Percentiles rank a stretch among this genome's conserved stretches.
These are phyloP conservation scores for Kryptolebias ocellatus DNA, from an alignment of 2,797 vertebrate genomes.

Conservation along the genomic window DNA sequence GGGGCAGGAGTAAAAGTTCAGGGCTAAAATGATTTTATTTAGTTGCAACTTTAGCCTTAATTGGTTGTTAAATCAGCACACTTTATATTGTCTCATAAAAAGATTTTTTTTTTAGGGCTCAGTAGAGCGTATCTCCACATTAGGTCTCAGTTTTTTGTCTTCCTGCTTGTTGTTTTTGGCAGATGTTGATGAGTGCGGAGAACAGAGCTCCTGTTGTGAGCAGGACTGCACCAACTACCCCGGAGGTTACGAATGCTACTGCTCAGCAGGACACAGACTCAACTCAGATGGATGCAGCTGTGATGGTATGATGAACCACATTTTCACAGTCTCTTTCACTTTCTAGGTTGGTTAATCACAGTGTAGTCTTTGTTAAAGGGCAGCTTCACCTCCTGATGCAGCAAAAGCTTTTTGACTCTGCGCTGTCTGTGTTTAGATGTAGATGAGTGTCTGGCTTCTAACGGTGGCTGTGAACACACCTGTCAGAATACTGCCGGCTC, in stretches of 20 bases:
- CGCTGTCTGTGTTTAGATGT: slow-evolving; percentile 82
- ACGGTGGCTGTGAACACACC: slow-evolving; percentile 85
- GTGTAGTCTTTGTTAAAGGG: background rate
- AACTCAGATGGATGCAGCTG: slow-evolving; percentile 88
- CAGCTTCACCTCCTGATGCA: background rate
- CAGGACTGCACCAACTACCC: slow-evolving; percentile 93
- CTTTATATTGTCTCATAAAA: slow-evolving; percentile 31
- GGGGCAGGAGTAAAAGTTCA: background rate
- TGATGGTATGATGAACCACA: slow-evolving; percentile 81
- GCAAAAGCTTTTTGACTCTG: slow-evolving; percentile 8
- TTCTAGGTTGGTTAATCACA: too few species aligned
- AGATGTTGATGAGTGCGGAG: slow-evolving; percentile 91
- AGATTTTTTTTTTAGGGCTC: background rate
- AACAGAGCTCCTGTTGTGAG: slow-evolving; percentile 86
- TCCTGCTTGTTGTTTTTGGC: slow-evolving; percentile 49
- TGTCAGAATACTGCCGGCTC: slow-evolving; percentile 91
- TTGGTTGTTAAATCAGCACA: slow-evolving; percentile 25
- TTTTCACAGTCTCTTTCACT: background rate
- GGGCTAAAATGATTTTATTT: background rate
- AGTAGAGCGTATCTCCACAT: slow-evolving; percentile 7
- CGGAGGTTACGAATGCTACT: slow-evolving; percentile 96
- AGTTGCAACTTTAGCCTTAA: background rate
- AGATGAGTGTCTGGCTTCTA: slow-evolving; percentile 88
- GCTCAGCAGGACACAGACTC: slow-evolving; percentile 88
- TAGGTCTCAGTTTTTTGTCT: slow-evolving; percentile 19